Conservation (phyloP, 1,140 invertebrate species). For the Camponotus pennsylvanicus region DNA sequence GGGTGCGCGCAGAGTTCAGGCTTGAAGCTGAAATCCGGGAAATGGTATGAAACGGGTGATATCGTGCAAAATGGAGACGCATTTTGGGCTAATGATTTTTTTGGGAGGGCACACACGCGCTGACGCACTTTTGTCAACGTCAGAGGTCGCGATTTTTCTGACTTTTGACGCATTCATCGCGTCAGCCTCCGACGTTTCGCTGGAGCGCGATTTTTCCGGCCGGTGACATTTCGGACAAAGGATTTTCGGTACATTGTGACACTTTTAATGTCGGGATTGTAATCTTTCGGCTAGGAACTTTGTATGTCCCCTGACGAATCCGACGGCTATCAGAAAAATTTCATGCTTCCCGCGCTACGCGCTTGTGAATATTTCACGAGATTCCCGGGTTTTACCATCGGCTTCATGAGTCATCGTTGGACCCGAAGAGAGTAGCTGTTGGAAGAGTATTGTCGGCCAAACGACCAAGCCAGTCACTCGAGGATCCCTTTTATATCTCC, state of each 20-base stretch:
- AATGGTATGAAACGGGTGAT: slow-evolving; percentile 14
- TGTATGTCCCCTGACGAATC: slow-evolving; percentile 1
- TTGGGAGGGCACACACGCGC: neutral
- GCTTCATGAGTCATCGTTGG: slow-evolving; percentile 62
- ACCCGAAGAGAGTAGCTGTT: slow-evolving; percentile 46
- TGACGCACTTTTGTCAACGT: slow-evolving; percentile 12
- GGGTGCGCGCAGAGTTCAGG: neutral
- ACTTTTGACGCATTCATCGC: slow-evolving; percentile 3
- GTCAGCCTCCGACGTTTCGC: neutral
- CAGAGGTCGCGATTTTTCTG: slow-evolving; percentile 27
- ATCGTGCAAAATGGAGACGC: neutral
- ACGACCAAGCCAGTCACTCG: slow-evolving; percentile 69
- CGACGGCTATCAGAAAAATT: slow-evolving; percentile 46
- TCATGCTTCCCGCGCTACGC: slow-evolving; percentile 22
- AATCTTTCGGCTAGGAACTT: slow-evolving; percentile 15
- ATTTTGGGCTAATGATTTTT: slow-evolving; percentile 41
- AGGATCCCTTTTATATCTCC: slow-evolving; percentile 69
- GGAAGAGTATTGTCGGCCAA: slow-evolving; percentile 68
- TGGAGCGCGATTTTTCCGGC: neutral
- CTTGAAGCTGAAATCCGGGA: slow-evolving; percentile 12
- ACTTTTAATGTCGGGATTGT: slow-evolving; percentile 32
- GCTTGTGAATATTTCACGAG: slow-evolving; percentile 57
- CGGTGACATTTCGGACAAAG: slow-evolving; percentile 38
- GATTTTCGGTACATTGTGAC: slow-evolving; percentile 44
- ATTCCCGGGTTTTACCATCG: slow-evolving; percentile 47